Base-by-base conservation (phyloP, 2,113 vertebrate species). In the Nibea coibor region DNA sequence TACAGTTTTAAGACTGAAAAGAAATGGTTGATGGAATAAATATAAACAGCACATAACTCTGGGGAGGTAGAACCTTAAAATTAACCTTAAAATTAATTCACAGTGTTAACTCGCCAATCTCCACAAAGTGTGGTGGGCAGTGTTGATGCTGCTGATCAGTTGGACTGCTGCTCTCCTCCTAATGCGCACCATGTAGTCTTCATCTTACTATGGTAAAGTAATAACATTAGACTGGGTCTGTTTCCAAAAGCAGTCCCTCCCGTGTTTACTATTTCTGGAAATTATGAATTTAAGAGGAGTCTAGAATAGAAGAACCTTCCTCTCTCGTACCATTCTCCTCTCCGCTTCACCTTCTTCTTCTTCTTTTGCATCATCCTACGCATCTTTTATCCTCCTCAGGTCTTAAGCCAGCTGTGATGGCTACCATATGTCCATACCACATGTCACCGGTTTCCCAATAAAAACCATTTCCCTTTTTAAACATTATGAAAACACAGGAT, bases 361-460 rank as follows among this genome's bases (percentile, higher is more conserved):
- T 45, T 72, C 31, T 19, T 71, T 56, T 85, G 53, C 67, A 71
- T 88, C 78, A 70, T 87, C 62, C 47, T 69, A 77, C 8, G 50
- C 67, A 81, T 84, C 65, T 76, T 85, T 79, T 28, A 82, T 81
- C 87, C 73, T 77, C 45, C 57, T 71, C 35, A 28, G 74, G 76
- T 82, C 78, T 28, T 66, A 53, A 75, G 47, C 54, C 80, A 67
- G 79, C 72, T 75, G 76, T 90, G 86, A 94, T 94, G 85, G 85
- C 82, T 93, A 89, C 92, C 93, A 93, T 83, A 94, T 96, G 94
- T 92, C 69, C 31, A 78, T 79, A 82, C 79, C 88, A 89, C 81
- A 91, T 86, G 83, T 88, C 82, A 76, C 72, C 61, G 79, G 84
- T 93, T 91, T 90, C 71, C 84, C 54, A 88, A 91, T 92, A 87